Evolutionary conservation across 2,888 invertebrate genomes (phyloP).

Genomic region (Labia minor): DNA sequence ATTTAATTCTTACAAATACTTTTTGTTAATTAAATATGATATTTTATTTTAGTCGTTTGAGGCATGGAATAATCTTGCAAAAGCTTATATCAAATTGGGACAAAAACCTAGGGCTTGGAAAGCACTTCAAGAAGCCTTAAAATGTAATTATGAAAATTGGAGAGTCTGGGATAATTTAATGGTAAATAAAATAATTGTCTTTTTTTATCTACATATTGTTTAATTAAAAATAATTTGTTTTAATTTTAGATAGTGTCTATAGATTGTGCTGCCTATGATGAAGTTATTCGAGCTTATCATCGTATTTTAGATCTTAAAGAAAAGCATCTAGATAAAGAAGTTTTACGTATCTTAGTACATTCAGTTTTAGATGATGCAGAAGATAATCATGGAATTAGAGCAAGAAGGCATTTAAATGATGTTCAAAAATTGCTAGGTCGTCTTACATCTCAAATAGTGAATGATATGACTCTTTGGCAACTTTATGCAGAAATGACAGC

Average conservation of each 20-base stretch:
- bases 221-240: slow-evolving; percentile 14
- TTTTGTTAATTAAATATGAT: too few species aligned
- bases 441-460: slow-evolving; percentile 47
- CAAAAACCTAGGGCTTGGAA: slow-evolving; percentile 78
- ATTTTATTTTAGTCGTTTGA: slow-evolving; percentile 63
- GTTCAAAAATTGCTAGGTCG: slow-evolving; percentile 61
- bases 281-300: slow-evolving; percentile 67
- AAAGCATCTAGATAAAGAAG: slow-evolving; percentile 65
- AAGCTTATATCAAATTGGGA: slow-evolving; percentile 77
- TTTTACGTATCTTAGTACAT: slow-evolving; percentile 58
- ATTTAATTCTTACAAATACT: too few species aligned
- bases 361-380: slow-evolving; percentile 53
- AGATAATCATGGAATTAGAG: slow-evolving; percentile 44
- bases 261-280: neutral
- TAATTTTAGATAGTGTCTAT: neutral
- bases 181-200: slow-evolving; percentile 57
- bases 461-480: slow-evolving; percentile 68
- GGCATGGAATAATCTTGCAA: slow-evolving; percentile 96
- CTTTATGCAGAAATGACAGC: slow-evolving; percentile 63
- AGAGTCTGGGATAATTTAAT: slow-evolving; percentile 93
- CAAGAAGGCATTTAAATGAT: slow-evolving; percentile 46
- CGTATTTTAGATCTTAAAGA: slow-evolving; percentile 74
- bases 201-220: too few species aligned
- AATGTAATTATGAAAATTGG: slow-evolving; percentile 90
- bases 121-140: slow-evolving; percentile 76